Evolutionary conservation across 2,113 vertebrate genomes (phyloP), one percentile per base, ranked within the genome.

Genomic region (Oxyruncus cristatus): DNA sequence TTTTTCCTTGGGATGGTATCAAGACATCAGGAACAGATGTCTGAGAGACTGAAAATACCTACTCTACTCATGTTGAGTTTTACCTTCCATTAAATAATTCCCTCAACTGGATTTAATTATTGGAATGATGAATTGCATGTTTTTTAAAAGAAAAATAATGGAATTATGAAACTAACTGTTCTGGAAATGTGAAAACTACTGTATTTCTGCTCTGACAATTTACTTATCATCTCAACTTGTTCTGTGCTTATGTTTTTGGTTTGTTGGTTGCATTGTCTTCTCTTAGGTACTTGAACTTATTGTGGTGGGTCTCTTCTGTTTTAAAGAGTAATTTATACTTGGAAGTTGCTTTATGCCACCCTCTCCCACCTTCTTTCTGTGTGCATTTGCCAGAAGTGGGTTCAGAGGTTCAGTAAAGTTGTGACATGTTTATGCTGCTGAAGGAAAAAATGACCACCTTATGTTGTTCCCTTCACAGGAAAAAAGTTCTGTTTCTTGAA

Each of bases 1-100:
- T 52, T 66, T 62, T 65, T 53, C 23, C 74, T 86, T 70, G 65
- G 71, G 52, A 63, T 84, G 56, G 21, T 74, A 33, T 86, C 28
- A 44, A 39, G 83, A 74, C 35, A 77, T 93, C 50, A 47, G 71
- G 73, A 93, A 35, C 90, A 93, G 90, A 87, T 96, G 76, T 81
- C 76, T 75, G 70, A 67, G 82, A 62, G 26, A 44, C 58, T 85
- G 85, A 85, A 81, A 92, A 92, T 85, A 39, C 52, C 52, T 86
- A 8, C 14, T 88, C 9, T 89, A 50, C 42, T 82, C 27, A 41
- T 32, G 19, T 22, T 77, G 42, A 63, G 18, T 89, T 95, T 89
- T 93, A 70, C 86, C 27, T 85, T 93, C 12, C 5, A 37, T 81
- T 55, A 81, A 89, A 44, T 67, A 74, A 84, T 81, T 59, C 44